Conservation (phyloP, 1,140 invertebrate genomes). For the Heliconius nattereri region DNA sequence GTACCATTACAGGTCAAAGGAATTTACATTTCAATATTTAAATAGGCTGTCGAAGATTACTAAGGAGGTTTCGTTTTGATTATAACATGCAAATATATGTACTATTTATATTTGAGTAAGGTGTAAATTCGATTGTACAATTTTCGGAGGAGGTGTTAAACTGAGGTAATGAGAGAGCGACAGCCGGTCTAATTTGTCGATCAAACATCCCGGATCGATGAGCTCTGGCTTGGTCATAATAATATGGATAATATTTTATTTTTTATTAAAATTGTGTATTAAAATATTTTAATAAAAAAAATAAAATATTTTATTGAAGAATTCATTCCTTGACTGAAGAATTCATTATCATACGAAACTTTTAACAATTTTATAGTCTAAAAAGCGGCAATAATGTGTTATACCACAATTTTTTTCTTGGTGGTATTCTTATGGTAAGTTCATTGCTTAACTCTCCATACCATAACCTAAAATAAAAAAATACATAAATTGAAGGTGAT, state of each 20-base stretch:
- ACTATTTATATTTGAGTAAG: constrained; percentile 11
- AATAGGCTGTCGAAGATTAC: constrained; percentile 26
- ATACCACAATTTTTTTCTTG: no score
- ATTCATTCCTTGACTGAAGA: no score
- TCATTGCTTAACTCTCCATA: no score
- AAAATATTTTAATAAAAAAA: no score
- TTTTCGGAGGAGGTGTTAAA: constrained; percentile 51
- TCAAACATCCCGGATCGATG: constrained; percentile 62
- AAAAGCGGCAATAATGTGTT: neutral
- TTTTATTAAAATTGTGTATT: constrained; percentile 1
- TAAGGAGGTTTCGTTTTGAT: constrained; percentile 1
- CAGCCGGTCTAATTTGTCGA: constrained; percentile 57
- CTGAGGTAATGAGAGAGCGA: constrained; percentile 56
- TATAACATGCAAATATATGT: constrained; percentile 19
- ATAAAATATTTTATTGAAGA: no score
- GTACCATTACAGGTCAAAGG: constrained; percentile 11
- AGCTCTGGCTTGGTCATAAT: constrained; percentile 28
- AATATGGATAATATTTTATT: constrained; percentile 30
- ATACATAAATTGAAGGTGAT: no score
- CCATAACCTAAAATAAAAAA: no score
- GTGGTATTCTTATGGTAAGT: no score
- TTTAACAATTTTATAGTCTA: neutral
- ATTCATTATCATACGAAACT: neutral
- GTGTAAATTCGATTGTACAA: constrained; percentile 35
- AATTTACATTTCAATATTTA: constrained; percentile 19